These are phyloP conservation scores for Magallana gigas DNA, from an alignment of 1,140 invertebrate genomes.

Conservation along the genomic window DNA sequence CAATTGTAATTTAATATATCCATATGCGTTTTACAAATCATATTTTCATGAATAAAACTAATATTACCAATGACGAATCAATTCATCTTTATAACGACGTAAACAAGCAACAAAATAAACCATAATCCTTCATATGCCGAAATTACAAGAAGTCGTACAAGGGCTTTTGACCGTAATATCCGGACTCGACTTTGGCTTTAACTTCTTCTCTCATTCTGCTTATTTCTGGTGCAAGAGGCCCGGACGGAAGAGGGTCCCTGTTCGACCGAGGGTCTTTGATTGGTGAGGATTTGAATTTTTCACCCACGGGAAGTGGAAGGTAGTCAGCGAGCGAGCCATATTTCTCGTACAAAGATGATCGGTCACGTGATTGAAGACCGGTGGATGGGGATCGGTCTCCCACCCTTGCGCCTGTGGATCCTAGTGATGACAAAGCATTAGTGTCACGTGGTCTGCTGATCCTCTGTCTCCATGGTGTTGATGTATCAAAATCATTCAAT, in stretches of 20 bases:
- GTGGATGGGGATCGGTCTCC: no score
- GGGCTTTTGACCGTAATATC: slow-evolving; percentile 7
- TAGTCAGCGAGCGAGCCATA: not conserved
- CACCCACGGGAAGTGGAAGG: slow-evolving; percentile 1
- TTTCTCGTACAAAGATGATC: not conserved
- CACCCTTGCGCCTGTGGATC: not conserved
- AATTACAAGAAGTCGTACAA: not conserved
- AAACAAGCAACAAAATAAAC: not conserved
- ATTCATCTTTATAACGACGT: no score
- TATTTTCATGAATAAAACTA: no score
- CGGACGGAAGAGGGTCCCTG: not conserved
- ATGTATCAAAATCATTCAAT: no score
- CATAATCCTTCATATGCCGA: not conserved
- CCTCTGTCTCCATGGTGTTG: no score
- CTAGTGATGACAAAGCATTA: not conserved
- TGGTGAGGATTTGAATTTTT: slow-evolving; percentile 18
- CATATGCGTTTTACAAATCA: no score
- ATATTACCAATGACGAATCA: no score
- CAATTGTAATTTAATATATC: no score
- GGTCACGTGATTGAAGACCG: not conserved
- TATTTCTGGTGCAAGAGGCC: slow-evolving; percentile 3
- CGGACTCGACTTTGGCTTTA: not conserved
- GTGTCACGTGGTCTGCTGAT: no score
- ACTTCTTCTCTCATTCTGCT: not conserved
- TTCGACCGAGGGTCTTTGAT: not conserved